Base-by-base conservation (phyloP, 2,113 vertebrate genomes). In the Chauna torquata region DNA sequence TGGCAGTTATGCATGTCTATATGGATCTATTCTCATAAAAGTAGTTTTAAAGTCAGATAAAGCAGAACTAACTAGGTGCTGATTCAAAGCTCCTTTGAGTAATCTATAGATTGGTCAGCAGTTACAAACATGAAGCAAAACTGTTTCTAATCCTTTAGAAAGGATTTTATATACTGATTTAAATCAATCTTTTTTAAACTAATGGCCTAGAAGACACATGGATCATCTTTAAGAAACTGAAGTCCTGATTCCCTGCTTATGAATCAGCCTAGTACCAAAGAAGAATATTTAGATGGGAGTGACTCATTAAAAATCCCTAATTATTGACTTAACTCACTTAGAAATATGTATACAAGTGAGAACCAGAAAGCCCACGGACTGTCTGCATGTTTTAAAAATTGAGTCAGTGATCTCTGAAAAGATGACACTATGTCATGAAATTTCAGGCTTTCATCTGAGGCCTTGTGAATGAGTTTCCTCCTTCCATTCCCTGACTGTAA, bases 301-400 rank as follows among this genome's bases (percentile, higher is more conserved):
- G 94, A 96, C 25, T 96, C 83, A 94, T 72, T 42, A 91, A 57
- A 92, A 93, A 84, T 92, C 44, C 71, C 70, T 82, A 57, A 87
- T 34, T 23, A 62, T 4, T 96, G 82, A 86, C 69, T 93, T 94
- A 40, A 78, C 66, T 84, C 38, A 77, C 22, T 80, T 70, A 69
- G 68, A 88, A 86, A 81, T 77, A 50, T 8, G 34, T 65, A 13
- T n/a, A 5, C 61, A 76, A 90, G 42, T 36, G 52, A 76, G 49
- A 91, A 57, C 40, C 86, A 89, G 76, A 83, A 96, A 94, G n/a
- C 91, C 81, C 70, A 94, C 28, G 0, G 80, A 82, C 47, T 85
- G 83, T 82, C 91, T 96, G 74, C 81, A 50, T 87, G 70, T 70
- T 89, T 94, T 65, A 84, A 92, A 92, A 94, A 80, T 55, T 76